Base-by-base conservation (phyloP, 2,797 vertebrate genomes). In the Enteromius treurensis region DNA sequence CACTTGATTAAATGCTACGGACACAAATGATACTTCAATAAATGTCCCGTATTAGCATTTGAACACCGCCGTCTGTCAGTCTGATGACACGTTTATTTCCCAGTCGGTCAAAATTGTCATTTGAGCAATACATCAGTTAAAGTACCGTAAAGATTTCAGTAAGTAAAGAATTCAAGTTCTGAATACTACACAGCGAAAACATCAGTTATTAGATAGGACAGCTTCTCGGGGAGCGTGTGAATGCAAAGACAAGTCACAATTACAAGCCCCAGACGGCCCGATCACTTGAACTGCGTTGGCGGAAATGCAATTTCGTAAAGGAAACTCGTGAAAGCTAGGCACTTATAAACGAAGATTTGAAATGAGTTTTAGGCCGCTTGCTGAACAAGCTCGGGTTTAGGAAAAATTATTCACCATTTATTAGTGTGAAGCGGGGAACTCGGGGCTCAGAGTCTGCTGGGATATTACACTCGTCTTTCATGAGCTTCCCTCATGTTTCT, bases 401-500 rank as follows among this genome's bases (percentile, higher is more conserved):
- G 75, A 78, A 78, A 71, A 78, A 51, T 15, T 51, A 78, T 71
- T 83, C 82, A 77, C 82, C 40, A 78, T 83, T 71, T 78, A 71
- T 78, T 70, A 78, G 49, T 37, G 51, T 45, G 65, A 83, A 69
- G 74, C 62, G 34, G 53, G 23, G 29, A 70, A 77, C 65, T 49
- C 29, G 1, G n/a, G 26, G 81, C 81, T 78, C 65, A 2, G 26
- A 71, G 67, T 83, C 75, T 83, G 51, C 53, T 78, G 82, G 82
- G 82, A 83, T 78, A 83, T 83, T 71, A 71, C 65, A 21, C 65
- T 83, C 53, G 32, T 71, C 74, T 83, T 83, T 78, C 82, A 78
- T 83, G 75, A 70, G 76, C 42, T 78, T 47, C 53, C 19, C 42
- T 49, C 1, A 45, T 21, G 53, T 62, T 83, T 78, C 64, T 71